Percentiles rank a stretch among this genome's conserved stretches.
Evolutionary conservation across 1,140 invertebrate species (phyloP).

Genomic region (Panulirus ornatus): DNA sequence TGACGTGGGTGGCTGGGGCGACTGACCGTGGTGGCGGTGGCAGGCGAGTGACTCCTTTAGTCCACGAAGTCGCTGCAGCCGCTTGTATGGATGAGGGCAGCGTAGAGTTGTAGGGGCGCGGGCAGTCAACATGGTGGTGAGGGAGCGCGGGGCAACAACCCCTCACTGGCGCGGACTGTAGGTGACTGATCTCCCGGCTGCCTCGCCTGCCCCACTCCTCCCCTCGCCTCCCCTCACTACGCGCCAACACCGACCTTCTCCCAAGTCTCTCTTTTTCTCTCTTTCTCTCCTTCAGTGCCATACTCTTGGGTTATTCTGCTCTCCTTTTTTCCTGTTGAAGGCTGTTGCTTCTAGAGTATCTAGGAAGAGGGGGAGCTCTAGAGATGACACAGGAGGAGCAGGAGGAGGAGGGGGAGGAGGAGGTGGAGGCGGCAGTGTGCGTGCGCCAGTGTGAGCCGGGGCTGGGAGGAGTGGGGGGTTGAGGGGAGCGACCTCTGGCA

Average conservation of each 20-base stretch:
- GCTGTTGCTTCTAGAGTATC: neutral
- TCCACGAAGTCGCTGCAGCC: neutral
- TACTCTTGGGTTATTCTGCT: neutral
- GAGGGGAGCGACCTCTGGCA: constrained; percentile 2
- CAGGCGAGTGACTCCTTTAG: neutral
- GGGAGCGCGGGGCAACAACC: constrained; percentile 21
- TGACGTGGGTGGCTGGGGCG: no score
- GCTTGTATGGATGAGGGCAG: neutral
- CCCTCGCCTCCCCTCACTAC: neutral
- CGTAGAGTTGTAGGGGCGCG: neutral
- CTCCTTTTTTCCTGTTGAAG: neutral
- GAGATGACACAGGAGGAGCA: neutral
- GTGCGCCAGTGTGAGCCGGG: neutral
- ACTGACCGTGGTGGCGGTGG: neutral
- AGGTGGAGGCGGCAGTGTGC: neutral
- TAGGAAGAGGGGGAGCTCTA: neutral
- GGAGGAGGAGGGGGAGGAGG: neutral
- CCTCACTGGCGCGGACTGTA: constrained; percentile 10
- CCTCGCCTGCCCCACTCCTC: neutral
- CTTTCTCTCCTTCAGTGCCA: neutral
- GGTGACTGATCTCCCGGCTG: constrained; percentile 32
- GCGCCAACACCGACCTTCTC: neutral
- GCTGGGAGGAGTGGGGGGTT: neutral
- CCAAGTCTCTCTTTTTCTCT: constrained; percentile 3
- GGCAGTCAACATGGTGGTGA: neutral